Evolutionary conservation across 2,113 vertebrate genomes (phyloP).

Genomic region (Stigmatopora nigra): DNA sequence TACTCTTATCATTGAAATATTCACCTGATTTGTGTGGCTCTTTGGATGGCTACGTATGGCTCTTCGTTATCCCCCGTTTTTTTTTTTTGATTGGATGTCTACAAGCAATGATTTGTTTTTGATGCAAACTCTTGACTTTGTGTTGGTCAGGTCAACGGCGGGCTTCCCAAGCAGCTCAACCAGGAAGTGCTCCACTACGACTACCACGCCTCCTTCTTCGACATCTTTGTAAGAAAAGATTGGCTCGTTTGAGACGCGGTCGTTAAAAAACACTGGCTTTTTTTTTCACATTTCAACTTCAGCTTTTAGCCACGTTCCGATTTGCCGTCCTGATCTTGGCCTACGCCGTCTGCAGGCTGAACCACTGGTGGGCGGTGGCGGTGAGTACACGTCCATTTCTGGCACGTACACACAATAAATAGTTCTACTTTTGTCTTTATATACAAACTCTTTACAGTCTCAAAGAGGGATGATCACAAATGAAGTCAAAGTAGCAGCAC

Average conservation of each 20-base stretch:
- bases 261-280: too few relatives aligned
- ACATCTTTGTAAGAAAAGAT: slow-evolving; percentile 85
- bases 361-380: slow-evolving; percentile 95
- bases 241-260: too few relatives aligned
- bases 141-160: slow-evolving; percentile 77
- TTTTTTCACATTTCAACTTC: slow-evolving; percentile 6
- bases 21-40: too few relatives aligned
- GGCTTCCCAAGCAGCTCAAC: slow-evolving; percentile 77
- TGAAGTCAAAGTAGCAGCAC: too few relatives aligned
- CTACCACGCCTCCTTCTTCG: slow-evolving; percentile 91
- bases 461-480: too few relatives aligned
- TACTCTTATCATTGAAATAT: background rate
- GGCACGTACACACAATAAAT: background rate
- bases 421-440: too few relatives aligned
- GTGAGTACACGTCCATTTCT: slow-evolving; percentile 67
- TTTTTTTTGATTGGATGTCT: too few relatives aligned
- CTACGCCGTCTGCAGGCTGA: slow-evolving; percentile 86
- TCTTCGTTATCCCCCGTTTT: too few relatives aligned
- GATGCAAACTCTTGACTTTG: background rate
- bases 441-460: background rate
- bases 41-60: too few relatives aligned
- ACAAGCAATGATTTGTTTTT: background rate
- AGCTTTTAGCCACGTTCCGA: slow-evolving; percentile 91
- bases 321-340: slow-evolving; percentile 87
- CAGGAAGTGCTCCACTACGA: slow-evolving; percentile 88